Evolutionary conservation across 2,888 invertebrate species (phyloP), one percentile per base, ranked within the genome.

Genomic region (Mesochorus sp.): DNA sequence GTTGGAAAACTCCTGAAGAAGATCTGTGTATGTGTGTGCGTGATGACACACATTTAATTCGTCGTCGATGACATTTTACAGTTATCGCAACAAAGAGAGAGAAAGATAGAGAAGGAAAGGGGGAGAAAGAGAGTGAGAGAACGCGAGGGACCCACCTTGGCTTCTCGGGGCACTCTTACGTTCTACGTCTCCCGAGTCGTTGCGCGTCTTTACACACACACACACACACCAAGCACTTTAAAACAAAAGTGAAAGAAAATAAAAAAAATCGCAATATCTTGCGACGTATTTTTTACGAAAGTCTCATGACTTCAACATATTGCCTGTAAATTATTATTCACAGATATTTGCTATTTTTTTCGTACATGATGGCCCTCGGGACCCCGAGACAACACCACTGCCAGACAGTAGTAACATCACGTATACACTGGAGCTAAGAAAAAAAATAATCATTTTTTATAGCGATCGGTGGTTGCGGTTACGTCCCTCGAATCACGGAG

Each of bases 41-140:
- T 37, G 70, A 67, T 87, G 90, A 89, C 90, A 89, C 83, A 89
- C 88, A 89, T 89, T 88, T 87, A 88, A 88, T 88, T 87, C 80
- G 82, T 82, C 81, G 85, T 83, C 82, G 87, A 87, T 89, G 89
- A 89, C 87, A 89, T 88, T 90, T 89, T 90, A 90, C 90, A 90
- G 90, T 90, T 90, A 90, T 88, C 87, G 24, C 28, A 47, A 47
- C 26, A 2, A 21, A 47, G 24, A 26, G 57, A 26, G 59, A 70
- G 62, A 34, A 24, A 61, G 66, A 53, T n/a, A 12, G 59, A 37
- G 12, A 47, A n/a, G 34, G 26, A 53, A 37, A 44, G 57, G 61
- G 10, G 5, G 31, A 57, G 28, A n/a, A n/a, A 57, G 37, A 53
- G 42, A 39, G 12, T 14, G 55, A 47, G n/a, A 14, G 59, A 28